phyloP scores from a whole-genome alignment of 2,888 invertebrate species.

The Sicus ferrugineus region DNA sequence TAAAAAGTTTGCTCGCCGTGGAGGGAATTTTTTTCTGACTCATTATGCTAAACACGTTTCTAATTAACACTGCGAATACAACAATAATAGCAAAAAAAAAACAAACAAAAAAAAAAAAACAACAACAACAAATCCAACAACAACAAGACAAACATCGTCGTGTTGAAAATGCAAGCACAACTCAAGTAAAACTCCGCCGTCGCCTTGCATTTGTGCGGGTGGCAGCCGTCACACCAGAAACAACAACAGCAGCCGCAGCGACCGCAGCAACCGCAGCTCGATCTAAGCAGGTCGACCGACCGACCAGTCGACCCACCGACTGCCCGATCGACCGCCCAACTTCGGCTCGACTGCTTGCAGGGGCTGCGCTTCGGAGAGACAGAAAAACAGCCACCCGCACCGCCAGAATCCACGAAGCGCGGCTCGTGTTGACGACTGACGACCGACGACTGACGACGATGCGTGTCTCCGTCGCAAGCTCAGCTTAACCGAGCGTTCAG shows the following conservation, averaged over 20 bases:
- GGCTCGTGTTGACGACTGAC: too few relatives aligned
- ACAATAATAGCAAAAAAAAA: slow-evolving; percentile 32
- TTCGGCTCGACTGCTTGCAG: neutral
- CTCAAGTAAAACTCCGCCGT: neutral
- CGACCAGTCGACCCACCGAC: neutral
- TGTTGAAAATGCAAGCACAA: neutral
- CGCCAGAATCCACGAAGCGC: too few relatives aligned
- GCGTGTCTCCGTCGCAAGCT: neutral
- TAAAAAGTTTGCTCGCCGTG: neutral
- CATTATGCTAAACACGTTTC: slow-evolving; percentile 56
- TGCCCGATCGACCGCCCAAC: neutral
- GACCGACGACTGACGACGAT: too few relatives aligned
- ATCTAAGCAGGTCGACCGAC: neutral
- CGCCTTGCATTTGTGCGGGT: slow-evolving; percentile 21
- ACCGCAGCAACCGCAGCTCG: too few relatives aligned
- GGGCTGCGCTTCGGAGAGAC: too few relatives aligned
- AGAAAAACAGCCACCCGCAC: too few relatives aligned
- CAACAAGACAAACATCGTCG: neutral
- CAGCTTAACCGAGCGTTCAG: neutral
- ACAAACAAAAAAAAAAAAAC: slow-evolving; percentile 32
- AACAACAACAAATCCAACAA: neutral
- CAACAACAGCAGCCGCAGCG: neutral
- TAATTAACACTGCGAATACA: slow-evolving; percentile 48
- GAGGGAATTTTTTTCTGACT: slow-evolving; percentile 7
- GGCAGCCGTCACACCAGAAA: slow-evolving; percentile 5